Evolutionary conservation across 2,797 vertebrate genomes (phyloP).

Genomic region (Meda fulgida): DNA sequence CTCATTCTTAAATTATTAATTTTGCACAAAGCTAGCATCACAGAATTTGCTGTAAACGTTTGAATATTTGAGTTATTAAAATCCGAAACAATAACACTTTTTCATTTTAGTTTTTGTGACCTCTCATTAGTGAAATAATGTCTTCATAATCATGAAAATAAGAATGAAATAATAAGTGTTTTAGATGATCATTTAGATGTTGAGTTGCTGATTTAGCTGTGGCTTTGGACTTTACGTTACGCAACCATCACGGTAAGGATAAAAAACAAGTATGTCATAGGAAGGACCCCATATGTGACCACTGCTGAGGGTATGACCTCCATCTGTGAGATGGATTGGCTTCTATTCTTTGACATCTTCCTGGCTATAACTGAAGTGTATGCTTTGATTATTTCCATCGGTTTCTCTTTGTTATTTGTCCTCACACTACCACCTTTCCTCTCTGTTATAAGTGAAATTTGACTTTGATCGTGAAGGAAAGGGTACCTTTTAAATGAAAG

Average conservation of each 20-base stretch:
- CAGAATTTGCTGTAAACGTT: not conserved
- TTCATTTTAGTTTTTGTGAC: not conserved
- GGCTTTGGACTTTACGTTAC: not conserved
- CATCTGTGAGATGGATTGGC: constrained; percentile 42
- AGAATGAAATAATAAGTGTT: not conserved
- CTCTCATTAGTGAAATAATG: not conserved
- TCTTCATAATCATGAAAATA: not conserved
- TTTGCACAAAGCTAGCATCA: not conserved
- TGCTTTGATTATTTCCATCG: constrained; percentile 39
- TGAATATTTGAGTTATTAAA: not conserved
- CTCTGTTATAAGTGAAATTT: constrained; percentile 36
- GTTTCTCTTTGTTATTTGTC: constrained; percentile 38
- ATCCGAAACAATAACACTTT: not conserved
- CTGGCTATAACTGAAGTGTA: constrained; percentile 13
- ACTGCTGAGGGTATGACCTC: constrained; percentile 10
- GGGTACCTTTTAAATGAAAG: constrained; percentile 18
- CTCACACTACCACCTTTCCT: not conserved
- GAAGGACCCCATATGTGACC: constrained; percentile 12
- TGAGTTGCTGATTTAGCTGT: not conserved
- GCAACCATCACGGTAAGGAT: not conserved
- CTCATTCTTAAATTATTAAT: not conserved
- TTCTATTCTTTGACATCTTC: constrained; percentile 43
- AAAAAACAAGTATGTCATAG: not conserved
- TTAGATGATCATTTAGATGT: not conserved
- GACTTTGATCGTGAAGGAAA: constrained; percentile 33